phyloP scores from a whole-genome alignment of 1,140 invertebrate species.

The Cecropterus lyciades region DNA sequence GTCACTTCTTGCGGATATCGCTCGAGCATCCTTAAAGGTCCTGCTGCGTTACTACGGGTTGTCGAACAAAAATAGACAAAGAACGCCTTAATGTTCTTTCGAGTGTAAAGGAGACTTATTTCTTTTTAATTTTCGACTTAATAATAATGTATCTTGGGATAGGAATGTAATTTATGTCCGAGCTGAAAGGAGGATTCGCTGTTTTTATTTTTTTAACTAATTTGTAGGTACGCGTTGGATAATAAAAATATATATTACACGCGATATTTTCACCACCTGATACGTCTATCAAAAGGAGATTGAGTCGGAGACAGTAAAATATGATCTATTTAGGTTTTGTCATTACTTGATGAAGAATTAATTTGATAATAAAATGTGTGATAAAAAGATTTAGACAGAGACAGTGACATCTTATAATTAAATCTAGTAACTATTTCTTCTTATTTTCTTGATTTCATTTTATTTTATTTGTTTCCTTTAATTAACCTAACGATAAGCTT shows the following conservation, averaged over 20 bases:
- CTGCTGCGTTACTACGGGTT: constrained; percentile 72
- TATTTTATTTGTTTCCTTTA: too few species aligned
- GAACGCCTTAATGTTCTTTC: constrained; percentile 68
- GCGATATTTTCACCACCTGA: constrained; percentile 9
- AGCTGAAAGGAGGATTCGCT: constrained; percentile 23
- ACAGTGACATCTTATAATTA: too few species aligned
- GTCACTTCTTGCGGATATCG: constrained; percentile 3
- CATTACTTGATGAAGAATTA: background rate
- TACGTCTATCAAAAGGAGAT: constrained; percentile 2
- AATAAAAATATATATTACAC: constrained; percentile 25
- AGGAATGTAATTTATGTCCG: constrained; percentile 36
- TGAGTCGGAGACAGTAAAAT: background rate
- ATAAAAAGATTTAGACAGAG: background rate
- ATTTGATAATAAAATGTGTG: background rate
- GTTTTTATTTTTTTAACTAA: constrained; percentile 31
- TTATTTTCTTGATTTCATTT: too few species aligned
- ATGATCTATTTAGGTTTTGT: background rate
- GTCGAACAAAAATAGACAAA: constrained; percentile 75
- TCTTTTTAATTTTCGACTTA: constrained; percentile 61
- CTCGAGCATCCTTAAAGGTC: constrained; percentile 33
- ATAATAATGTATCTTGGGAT: constrained; percentile 44
- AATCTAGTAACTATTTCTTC: too few species aligned
- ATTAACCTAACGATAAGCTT: too few species aligned
- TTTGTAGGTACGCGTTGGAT: constrained; percentile 25
- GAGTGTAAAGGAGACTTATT: constrained; percentile 62